Conservation (phyloP, 2,888 invertebrate species). For the Eretmocerus hayati region DNA sequence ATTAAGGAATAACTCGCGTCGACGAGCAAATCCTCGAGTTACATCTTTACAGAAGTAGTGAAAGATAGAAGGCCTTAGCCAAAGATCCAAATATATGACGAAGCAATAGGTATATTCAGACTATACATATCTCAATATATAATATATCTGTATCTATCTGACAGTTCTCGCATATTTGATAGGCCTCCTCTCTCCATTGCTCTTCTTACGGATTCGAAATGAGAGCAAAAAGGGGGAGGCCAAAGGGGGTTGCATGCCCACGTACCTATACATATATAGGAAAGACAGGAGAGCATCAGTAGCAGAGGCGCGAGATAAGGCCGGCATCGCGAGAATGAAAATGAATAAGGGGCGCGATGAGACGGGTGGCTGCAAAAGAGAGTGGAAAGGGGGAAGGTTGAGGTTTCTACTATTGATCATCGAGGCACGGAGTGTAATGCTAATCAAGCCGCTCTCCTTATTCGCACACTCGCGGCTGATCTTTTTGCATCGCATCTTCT, state of each 20-base stretch:
- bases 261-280: neutral
- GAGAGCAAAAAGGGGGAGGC: too few relatives aligned
- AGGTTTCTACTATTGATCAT: conserved; percentile 48
- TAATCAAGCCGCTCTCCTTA: conserved; percentile 46
- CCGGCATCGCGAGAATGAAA: conserved; percentile 33
- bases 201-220: too few relatives aligned
- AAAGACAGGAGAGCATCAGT: neutral
- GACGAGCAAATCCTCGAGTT: neutral
- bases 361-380: too few relatives aligned
- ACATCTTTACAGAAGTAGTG: too few relatives aligned
- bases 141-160: conserved; percentile 24
- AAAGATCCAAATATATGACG: conserved; percentile 17
- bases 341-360: conserved; percentile 29
- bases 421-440: conserved; percentile 47
- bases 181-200: conserved; percentile 27
- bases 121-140: too few relatives aligned
- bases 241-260: too few relatives aligned
- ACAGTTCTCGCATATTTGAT: conserved; percentile 44
- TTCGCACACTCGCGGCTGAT: too few relatives aligned
- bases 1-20: neutral
- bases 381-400: too few relatives aligned
- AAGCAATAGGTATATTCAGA: too few relatives aligned
- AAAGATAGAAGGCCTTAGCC: conserved; percentile 17
- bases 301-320: conserved; percentile 45
- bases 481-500: too few relatives aligned